Base-by-base conservation (phyloP, 2,797 vertebrate genomes). In the Meda fulgida region DNA sequence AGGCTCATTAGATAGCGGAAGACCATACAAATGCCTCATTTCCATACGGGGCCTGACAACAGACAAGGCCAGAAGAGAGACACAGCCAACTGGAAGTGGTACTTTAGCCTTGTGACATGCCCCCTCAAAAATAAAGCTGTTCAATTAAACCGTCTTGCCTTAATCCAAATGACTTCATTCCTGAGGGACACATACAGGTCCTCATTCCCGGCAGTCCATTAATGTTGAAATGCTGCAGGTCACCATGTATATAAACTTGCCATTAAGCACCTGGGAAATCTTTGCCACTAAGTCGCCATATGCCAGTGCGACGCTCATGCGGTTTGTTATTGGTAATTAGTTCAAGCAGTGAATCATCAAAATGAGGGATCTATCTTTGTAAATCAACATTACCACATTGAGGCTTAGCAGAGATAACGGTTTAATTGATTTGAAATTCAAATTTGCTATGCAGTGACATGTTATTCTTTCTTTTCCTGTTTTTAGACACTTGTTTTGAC, bases 21-120 rank as follows among this genome's bases (percentile, higher is more conserved):
- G 93, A 93, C 93, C 93, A 93, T 93, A 94, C 90, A 94, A 95
- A 95, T 94, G 93, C 91, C 93, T 93, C 91, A 93, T 94, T 95
- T 94, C 92, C 93, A 94, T 93, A 92, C 86, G 82, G 89, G 87
- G 26, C 79, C 80, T 81, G 65, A 85, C 48, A 81, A 58, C 53
- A 80, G 87, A 79, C 85, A 69, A 75, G 70, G 65, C 43, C 67
- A 21, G 46, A 18, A 36, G 75, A 71, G 29, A 77, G 13, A 67
- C 19, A 65, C 58, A 72, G 60, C 38, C 70, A 34, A 75, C 69
- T 58, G 78, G 55, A 73, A 63, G 72, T 36, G 69, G 26, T 40
- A 58, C 86, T 81, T 76, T 55, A 82, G 48, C 81, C 29, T 80
- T 58, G 60, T 80, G 63, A 65, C 78, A 60, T 40, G 34, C 48